Evolutionary conservation across 1,140 invertebrate genomes (phyloP).

Genomic region (Meteorus sp.): DNA sequence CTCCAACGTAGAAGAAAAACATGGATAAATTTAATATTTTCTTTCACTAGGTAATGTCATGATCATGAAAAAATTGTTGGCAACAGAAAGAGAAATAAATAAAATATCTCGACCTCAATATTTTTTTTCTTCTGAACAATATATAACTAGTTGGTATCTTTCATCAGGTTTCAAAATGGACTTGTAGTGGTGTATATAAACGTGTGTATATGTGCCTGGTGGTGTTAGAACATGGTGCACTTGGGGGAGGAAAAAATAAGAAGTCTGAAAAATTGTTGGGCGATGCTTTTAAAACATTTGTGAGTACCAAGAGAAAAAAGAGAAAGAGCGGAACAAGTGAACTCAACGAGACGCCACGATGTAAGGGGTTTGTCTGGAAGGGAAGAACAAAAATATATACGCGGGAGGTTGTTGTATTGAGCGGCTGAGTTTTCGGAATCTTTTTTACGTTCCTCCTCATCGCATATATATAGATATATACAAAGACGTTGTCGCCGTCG

Average conservation of each 20-base stretch:
- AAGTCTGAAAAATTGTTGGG: constrained; percentile 16
- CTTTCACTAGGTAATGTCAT: no score
- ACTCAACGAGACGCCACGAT: constrained; percentile 9
- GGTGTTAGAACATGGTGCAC: not conserved
- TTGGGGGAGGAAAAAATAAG: constrained; percentile 7
- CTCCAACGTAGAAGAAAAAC: constrained; percentile 19
- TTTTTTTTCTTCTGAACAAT: not conserved
- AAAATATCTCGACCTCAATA: not conserved
- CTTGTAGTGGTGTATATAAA: no score
- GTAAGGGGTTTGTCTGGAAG: constrained; percentile 20
- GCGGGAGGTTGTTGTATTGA: constrained; percentile 38
- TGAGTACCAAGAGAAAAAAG: not conserved
- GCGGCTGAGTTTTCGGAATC: constrained; percentile 49
- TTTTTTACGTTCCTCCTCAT: constrained; percentile 33
- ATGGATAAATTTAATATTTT: no score
- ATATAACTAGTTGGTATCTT: no score
- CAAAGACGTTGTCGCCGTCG: not conserved
- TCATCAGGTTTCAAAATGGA: no score
- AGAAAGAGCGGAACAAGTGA: constrained; percentile 14
- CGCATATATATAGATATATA: constrained; percentile 11
- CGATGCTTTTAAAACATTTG: constrained; percentile 28
- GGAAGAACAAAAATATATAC: constrained; percentile 8
- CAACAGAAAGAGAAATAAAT: not conserved
- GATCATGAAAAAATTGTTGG: not conserved
- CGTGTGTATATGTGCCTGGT: no score